A percentile compares a stretch with the other conserved stretches of the same genome.
These are phyloP conservation scores for Malurus cyaneus DNA, from an alignment of 2,113 vertebrate genomes.

Conservation along the genomic window DNA sequence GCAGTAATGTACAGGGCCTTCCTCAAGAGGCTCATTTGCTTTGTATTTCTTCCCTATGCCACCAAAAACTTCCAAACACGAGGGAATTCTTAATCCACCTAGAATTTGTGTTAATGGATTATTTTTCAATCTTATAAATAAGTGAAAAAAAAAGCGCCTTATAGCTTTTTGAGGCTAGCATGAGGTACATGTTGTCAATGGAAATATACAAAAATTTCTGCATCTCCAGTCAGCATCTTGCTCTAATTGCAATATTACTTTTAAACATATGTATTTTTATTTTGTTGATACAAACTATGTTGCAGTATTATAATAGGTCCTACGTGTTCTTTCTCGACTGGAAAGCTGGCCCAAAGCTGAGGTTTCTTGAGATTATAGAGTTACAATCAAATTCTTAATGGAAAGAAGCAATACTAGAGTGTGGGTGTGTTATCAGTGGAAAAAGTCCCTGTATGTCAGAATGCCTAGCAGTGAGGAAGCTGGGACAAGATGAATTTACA, in stretches of 20 bases:
- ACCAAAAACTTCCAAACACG: background rate
- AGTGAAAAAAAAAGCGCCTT: background rate
- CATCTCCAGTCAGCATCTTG: background rate
- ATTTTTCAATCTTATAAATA: background rate
- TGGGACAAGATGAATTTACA: background rate
- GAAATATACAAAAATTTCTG: background rate
- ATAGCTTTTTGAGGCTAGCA: background rate
- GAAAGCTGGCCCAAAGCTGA: background rate
- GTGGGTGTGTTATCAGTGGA: background rate
- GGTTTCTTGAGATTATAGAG: background rate
- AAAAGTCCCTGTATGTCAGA: background rate
- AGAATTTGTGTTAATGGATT: background rate
- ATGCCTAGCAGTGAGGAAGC: background rate
- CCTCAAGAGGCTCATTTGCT: background rate
- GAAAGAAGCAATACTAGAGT: background rate
- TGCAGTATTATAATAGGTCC: background rate
- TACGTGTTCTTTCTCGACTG: background rate
- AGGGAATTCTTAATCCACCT: background rate
- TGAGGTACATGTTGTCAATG: background rate
- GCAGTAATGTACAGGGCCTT: background rate
- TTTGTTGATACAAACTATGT: background rate
- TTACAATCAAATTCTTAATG: background rate
- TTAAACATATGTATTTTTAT: background rate
- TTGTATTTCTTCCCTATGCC: background rate
- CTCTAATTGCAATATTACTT: background rate